Conservation (phyloP, 2,113 vertebrate genomes). For the Motacilla alba region DNA sequence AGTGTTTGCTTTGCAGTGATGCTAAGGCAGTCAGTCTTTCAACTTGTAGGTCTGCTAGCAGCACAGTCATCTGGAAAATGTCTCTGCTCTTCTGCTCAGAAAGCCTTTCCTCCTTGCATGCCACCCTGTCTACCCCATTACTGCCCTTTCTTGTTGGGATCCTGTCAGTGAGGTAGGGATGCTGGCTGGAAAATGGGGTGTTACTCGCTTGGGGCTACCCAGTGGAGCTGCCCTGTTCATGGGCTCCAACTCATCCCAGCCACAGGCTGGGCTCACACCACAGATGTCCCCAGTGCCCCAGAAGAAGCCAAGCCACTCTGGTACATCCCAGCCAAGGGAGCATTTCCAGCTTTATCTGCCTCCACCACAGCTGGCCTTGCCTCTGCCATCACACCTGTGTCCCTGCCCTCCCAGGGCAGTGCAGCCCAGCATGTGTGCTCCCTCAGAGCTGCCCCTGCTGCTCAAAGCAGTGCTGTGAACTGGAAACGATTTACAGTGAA, state of each 20-base stretch:
- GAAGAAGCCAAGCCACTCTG: not conserved
- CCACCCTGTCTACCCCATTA: not conserved
- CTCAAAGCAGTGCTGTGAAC: not conserved
- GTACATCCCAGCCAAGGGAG: not conserved
- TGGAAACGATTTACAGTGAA: not conserved
- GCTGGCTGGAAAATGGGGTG: not conserved
- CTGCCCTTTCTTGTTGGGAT: not conserved
- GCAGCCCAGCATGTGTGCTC: rapidly evolving
- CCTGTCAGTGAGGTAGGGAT: not conserved
- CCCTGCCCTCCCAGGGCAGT: rapidly evolving
- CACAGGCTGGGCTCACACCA: not conserved
- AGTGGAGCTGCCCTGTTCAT: not conserved
- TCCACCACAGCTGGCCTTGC: not conserved
- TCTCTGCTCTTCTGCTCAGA: not conserved
- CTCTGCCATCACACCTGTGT: rapidly evolving
- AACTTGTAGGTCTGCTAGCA: not conserved
- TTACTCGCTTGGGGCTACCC: not conserved
- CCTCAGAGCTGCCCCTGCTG: not conserved
- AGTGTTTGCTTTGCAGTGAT: not conserved
- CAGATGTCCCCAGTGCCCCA: not conserved
- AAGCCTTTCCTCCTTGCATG: not conserved
- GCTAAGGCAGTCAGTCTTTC: not conserved
- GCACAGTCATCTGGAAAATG: not conserved
- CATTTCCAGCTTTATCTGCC: not conserved
- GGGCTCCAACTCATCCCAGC: not conserved